Evolutionary conservation across 2,797 vertebrate species (phyloP).

Genomic region (Urocyon cinereoargenteus): DNA sequence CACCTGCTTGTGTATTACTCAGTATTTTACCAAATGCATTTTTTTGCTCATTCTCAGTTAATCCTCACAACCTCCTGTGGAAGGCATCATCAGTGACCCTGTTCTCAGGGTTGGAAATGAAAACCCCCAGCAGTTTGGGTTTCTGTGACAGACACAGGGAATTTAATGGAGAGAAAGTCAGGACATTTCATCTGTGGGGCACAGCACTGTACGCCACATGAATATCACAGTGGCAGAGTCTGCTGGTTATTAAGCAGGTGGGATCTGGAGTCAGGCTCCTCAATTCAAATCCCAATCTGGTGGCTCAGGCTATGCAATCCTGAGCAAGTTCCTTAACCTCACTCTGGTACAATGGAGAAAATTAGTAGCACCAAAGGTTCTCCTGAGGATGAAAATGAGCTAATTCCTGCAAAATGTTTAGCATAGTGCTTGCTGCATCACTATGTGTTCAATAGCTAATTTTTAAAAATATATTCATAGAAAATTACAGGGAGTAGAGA

Average conservation of each 20-base stretch:
- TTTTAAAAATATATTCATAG: constrained; percentile 50
- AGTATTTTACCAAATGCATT: neutral
- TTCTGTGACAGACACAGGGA: neutral
- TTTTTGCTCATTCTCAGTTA: neutral
- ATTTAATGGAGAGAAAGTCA: neutral
- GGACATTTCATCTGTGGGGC: neutral
- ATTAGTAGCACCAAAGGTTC: neutral
- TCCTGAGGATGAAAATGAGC: neutral
- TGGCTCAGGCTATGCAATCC: neutral
- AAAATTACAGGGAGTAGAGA: neutral
- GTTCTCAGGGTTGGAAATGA: neutral
- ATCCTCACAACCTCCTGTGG: neutral
- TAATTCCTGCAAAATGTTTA: constrained; percentile 11
- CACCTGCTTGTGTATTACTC: neutral
- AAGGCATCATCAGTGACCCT: neutral
- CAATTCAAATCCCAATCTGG: neutral
- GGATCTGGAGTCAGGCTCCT: neutral
- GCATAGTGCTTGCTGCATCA: neutral
- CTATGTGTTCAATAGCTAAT: neutral
- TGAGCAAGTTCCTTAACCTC: neutral
- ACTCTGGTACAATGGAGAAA: neutral
- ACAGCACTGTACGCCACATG: neutral
- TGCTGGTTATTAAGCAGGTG: too few relatives aligned
- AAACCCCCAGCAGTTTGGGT: neutral
- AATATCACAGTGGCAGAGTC: neutral